Evolutionary conservation across 2,113 vertebrate genomes (phyloP).

Genomic region (Ploceus nigricollis): DNA sequence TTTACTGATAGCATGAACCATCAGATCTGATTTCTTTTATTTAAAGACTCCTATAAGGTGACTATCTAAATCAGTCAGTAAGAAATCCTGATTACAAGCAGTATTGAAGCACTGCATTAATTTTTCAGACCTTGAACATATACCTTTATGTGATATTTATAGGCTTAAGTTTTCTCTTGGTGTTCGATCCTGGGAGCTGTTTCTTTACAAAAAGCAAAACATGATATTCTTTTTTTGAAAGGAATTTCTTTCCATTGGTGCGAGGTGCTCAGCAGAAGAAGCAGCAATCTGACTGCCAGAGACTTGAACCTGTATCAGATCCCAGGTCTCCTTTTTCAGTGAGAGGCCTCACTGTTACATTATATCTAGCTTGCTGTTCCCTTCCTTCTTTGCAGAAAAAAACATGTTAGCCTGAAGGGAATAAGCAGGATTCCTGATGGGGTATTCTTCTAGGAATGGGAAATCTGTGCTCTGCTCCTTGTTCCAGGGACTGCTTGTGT

Average conservation of each 20-base stretch:
- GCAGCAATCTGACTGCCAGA: not conserved
- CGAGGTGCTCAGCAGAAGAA: not conserved
- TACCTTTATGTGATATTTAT: slow-evolving; percentile 21
- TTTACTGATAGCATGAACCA: not conserved
- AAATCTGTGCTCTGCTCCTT: not conserved
- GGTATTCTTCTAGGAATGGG: not conserved
- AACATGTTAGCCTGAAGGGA: not conserved
- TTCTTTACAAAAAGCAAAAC: not conserved
- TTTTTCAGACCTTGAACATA: slow-evolving; percentile 11
- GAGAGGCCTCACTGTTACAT: not conserved
- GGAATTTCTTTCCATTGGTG: not conserved
- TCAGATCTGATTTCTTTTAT: not conserved
- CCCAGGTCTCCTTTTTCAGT: not conserved
- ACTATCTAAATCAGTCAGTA: not conserved
- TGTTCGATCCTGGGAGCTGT: not conserved
- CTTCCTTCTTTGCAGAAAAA: not conserved
- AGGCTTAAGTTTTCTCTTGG: not conserved
- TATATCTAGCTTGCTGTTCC: not conserved
- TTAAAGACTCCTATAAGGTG: not conserved
- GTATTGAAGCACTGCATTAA: not conserved
- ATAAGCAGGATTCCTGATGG: not conserved
- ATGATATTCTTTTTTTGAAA: not conserved
- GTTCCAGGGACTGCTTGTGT: not conserved
- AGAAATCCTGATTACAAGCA: not conserved
- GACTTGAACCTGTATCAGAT: not conserved